Base-by-base conservation (phyloP, 1,140 invertebrate species). In the Aphis craccivora region DNA sequence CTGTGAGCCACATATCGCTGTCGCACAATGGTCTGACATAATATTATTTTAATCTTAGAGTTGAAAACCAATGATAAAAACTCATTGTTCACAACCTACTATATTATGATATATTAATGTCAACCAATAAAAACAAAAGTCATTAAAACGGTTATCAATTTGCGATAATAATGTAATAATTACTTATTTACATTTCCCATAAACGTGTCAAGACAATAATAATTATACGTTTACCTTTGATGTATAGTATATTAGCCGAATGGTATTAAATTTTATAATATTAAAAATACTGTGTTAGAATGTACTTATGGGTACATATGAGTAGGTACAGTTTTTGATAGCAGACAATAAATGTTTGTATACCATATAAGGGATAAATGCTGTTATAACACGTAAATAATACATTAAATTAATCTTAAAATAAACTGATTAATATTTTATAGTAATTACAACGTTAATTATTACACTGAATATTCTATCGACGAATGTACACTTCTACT, bases 151-250 rank as follows among this genome's bases (percentile, higher is more conserved):
- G 60, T 76, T 76, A 76, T 76, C 30, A n/a, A 76, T 76, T n/a
- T 76, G 60, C 60, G 60, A 76, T n/a, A 35, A n/a, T 76, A 76
- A 76, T 76, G 60, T 76, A 76, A n/a, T 76, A 76, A 76, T 76
- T n/a, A n/a, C 60, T 18, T n/a, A n/a, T n/a, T 76, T 76, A 76
- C 11, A 76, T n/a, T 67, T 67, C 14, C 11, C 60, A 76, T 76
- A 35, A 76, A 76, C 60, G 3, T 30, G 60, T 0, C 60, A 76
- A 11, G n/a, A n/a, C 60, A n/a, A 60, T 30, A 30, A 30, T 9
- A 9, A 25, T 60, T 76, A n/a, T n/a, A n/a, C 30, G 30, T 76
- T n/a, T 76, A 35, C 60, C 30, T 76, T 76, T 76, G 60, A 76
- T n/a, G 60, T n/a, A 40, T 40, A 76, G 30, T 18, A 14, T 76